Percentiles rank a stretch among this genome's conserved stretches.
Conservation (phyloP, 2,797 vertebrate species). For the Pseudochirops corinnae region DNA sequence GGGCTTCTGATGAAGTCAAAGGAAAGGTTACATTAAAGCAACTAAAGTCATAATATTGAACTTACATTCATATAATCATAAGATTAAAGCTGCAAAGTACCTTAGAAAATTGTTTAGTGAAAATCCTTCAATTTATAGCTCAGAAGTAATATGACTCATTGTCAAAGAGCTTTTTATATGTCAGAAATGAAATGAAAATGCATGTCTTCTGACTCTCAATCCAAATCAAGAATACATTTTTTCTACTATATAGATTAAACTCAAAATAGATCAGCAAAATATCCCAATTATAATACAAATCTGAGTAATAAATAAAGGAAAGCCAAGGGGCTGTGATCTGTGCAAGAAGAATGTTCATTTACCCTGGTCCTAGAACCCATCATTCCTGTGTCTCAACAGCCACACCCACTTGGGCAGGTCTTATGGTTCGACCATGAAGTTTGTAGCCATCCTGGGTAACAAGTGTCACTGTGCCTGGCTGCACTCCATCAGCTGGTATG, state of each 20-base stretch:
- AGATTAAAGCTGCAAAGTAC: conserved; percentile 2
- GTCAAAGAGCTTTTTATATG: background rate
- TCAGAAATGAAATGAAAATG: background rate
- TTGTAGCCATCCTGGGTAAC: conserved; percentile 91
- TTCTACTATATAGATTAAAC: conserved; percentile 47
- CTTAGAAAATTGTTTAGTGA: conserved; percentile 60
- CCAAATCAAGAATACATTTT: background rate
- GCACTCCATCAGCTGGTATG: conserved; percentile 86
- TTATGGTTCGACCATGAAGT: conserved; percentile 91
- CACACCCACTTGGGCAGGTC: conserved; percentile 90
- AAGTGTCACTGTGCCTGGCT: conserved; percentile 88
- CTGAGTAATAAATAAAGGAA: conserved; percentile 87
- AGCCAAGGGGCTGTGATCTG: conserved; percentile 66
- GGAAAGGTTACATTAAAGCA: conserved; percentile 63
- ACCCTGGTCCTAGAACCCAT: conserved; percentile 54
- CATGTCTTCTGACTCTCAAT: background rate
- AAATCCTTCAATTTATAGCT: background rate
- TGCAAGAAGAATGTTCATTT: conserved; percentile 52
- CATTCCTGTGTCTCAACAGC: conserved; percentile 88
- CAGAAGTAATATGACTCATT: conserved; percentile 77
- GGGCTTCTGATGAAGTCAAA: conserved; percentile 70
- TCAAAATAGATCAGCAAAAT: conserved; percentile 74
- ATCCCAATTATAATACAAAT: conserved; percentile 74
- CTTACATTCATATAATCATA: background rate
- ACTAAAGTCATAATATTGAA: background rate